These are phyloP conservation scores for Gnathonemus echidnorhynchus DNA, from an alignment of 2,113 vertebrate genomes.

Conservation along the genomic window DNA sequence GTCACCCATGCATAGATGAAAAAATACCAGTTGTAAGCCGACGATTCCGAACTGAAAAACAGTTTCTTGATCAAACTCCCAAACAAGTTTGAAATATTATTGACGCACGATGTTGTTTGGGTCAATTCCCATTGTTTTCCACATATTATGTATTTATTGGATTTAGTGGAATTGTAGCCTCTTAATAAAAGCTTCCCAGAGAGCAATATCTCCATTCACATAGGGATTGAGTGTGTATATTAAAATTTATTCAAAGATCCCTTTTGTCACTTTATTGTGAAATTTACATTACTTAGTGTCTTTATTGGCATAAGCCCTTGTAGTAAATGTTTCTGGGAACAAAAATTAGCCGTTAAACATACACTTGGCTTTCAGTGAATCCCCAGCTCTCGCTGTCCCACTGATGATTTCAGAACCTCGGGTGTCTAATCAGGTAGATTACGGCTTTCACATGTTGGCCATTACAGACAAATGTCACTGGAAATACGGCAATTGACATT, in stretches of 20 bases:
- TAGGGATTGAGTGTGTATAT: background rate
- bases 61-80: background rate
- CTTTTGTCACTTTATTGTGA: background rate
- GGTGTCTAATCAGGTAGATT: conserved; percentile 62
- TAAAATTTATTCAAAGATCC: background rate
- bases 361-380: conserved; percentile 21
- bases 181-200: background rate
- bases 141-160: conserved; percentile 11
- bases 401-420: conserved; percentile 36
- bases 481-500: conserved; percentile 76
- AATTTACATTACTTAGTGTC: conserved; percentile 24
- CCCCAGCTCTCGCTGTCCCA: conserved; percentile 8
- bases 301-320: conserved; percentile 47
- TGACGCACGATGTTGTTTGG: background rate
- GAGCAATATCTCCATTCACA: background rate
- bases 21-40: background rate
- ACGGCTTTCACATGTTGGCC: conserved; percentile 56
- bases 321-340: conserved; percentile 33
- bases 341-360: conserved; percentile 31
- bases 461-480: conserved; percentile 72
- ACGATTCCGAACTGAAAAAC: background rate
- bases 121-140: background rate
- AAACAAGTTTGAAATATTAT: background rate
- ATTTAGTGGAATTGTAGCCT: conserved; percentile 27
- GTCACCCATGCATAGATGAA: background rate